A percentile compares a stretch with the other conserved stretches of the same genome.
Conservation (phyloP, 2,797 vertebrate species). For the Dermochelys coriacea region DNA sequence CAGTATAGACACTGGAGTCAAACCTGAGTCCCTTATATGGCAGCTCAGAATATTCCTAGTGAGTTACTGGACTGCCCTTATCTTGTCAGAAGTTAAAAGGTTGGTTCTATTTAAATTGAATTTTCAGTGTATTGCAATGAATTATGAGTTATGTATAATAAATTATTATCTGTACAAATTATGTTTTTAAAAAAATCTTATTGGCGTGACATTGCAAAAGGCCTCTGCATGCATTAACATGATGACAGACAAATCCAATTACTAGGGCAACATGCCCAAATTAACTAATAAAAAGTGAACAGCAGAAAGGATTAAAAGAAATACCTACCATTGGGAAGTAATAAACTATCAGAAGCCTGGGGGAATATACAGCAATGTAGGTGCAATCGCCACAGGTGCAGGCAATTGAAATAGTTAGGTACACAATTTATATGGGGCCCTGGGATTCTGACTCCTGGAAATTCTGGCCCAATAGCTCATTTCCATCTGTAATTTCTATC, state of each 20-base stretch:
- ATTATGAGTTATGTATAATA: neutral
- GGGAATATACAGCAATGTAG: neutral
- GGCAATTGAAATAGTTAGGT: constrained; percentile 32
- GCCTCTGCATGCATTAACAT: neutral
- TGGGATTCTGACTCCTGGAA: constrained; percentile 12
- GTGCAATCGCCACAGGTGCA: constrained; percentile 15
- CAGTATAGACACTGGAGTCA: neutral
- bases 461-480: constrained; percentile 23
- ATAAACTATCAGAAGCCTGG: neutral
- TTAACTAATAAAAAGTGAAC: neutral
- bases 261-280: neutral
- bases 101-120: neutral
- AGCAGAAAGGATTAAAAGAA: neutral
- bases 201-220: rapidly evolving
- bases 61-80: neutral
- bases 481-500: neutral
- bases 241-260: neutral
- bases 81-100: neutral
- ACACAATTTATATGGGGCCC: constrained; percentile 13
- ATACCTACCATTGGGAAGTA: neutral
- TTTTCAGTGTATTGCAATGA: neutral
- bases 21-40: neutral
- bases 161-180: neutral
- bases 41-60: neutral
- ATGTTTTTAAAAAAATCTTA: neutral